Evolutionary conservation across 1,140 invertebrate species (phyloP), one percentile per base, ranked within the genome.

Genomic region (Penaeus indicus): DNA sequence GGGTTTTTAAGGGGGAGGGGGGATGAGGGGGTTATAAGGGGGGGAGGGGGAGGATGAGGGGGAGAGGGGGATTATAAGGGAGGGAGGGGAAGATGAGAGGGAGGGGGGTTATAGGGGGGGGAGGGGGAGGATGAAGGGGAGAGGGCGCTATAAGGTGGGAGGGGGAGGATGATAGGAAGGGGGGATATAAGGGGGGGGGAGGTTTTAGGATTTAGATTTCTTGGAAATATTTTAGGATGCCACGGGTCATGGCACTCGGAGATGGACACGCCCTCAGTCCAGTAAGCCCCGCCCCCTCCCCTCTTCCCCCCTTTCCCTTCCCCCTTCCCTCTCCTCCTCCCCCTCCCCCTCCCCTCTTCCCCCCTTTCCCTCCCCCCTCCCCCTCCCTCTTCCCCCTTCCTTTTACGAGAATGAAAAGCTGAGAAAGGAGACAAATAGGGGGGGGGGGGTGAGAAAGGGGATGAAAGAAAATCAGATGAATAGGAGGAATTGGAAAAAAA

Each of bases 241-340:
- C n/a, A n/a, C n/a, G n/a, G n/a, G n/a, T n/a, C n/a, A n/a, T n/a
- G 32, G 54, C 19, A 80, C 54, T 42, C 54, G 54, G 18, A 80
- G 32, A 80, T 80, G 54, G 32, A 80, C 54, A 80, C 32, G 54
- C 69, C 38, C 69, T 75, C 69, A 27, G n/a, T 75, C 69, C 38
- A n/a, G 25, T 32, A 27, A n/a, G 25, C 69, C 22, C 22, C 22
- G 11, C 69, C 38, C 22, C 22, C 69, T 75, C 22, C 22, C 69
- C 38, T 22, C 22, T 32, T 75, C 22, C 22, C 69, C 38, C 22
- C 69, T 22, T 22, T 75, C 69, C 22, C 69, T 11, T 22, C 22
- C 69, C 38, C 69, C 22, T 75, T 22, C 22, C 69, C 22, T 75
- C 69, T 22, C 69, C 38, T 32, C 22, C 69, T 75, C 69, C 22